Conservation (phyloP, 2,888 invertebrate genomes). For the Noctua pronuba region DNA sequence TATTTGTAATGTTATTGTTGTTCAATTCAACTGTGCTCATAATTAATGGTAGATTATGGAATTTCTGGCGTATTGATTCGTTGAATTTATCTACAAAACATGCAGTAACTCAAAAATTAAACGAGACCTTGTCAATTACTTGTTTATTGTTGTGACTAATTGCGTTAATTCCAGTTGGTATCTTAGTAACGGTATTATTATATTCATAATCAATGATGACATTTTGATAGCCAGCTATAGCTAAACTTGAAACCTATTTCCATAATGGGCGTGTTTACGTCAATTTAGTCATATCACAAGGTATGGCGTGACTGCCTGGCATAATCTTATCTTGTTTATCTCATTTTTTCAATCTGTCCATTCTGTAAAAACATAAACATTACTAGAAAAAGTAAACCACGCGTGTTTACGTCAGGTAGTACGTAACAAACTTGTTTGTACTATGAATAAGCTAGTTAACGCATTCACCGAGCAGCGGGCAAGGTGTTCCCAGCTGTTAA, state of each 20-base stretch:
- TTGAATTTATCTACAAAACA: neutral
- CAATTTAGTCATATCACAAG: conserved; percentile 37
- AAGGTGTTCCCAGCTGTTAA: conserved; percentile 73
- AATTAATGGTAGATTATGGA: neutral
- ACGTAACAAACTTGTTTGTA: conserved; percentile 80
- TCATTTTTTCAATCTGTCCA: conserved; percentile 49
- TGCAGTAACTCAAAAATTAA: neutral
- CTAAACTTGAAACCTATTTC: conserved; percentile 13
- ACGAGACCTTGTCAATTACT: neutral
- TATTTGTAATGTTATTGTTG: neutral
- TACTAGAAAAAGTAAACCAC: conserved; percentile 54
- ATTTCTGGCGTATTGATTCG: neutral
- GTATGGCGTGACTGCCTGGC: conserved; percentile 65
- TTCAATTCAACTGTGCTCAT: neutral
- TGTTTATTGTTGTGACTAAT: neutral
- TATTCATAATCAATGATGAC: conserved; percentile 13
- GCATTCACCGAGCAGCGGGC: conserved; percentile 63
- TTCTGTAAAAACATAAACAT: conserved; percentile 69
- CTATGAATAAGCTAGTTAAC: conserved; percentile 75
- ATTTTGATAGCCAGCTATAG: conserved; percentile 22
- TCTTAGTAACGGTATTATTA: neutral
- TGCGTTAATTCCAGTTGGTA: neutral
- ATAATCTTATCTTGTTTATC: conserved; percentile 67
- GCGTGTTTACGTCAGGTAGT: conserved; percentile 66
- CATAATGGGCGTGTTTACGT: conserved; percentile 35